phyloP scores from a whole-genome alignment of 23 tunicate genomes.

The Trididemnum clinides region DNA sequence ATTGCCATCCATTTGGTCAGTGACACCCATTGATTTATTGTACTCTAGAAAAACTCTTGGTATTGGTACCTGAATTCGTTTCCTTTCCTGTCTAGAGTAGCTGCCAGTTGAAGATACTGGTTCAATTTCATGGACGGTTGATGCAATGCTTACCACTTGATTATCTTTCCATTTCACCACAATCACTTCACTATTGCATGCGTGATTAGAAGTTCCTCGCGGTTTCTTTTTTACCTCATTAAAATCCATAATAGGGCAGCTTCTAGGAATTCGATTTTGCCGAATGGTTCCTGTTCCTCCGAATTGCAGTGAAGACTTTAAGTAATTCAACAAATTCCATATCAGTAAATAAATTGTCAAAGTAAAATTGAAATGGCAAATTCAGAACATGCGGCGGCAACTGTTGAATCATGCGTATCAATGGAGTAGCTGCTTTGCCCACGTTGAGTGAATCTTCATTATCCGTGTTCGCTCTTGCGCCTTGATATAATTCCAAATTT shows the following conservation, averaged over 20 bases:
- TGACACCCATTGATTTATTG: slow-evolving; percentile 12
- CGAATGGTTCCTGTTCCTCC: not conserved
- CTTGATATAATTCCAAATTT: not conserved
- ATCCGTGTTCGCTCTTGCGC: not conserved
- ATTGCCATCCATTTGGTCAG: slow-evolving; percentile 3
- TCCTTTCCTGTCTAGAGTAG: not conserved
- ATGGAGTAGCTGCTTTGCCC: not conserved
- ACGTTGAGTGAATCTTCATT: slow-evolving; percentile 3
- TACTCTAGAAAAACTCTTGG: not conserved
- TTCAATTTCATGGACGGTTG: not conserved
- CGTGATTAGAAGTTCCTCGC: not conserved
- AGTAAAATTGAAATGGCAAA: not conserved
- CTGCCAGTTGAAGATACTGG: not conserved
- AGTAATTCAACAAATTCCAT: not conserved
- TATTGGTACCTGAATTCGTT: not conserved
- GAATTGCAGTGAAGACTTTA: not conserved
- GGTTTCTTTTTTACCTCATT: not conserved
- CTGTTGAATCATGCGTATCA: not conserved
- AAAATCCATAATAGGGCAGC: not conserved
- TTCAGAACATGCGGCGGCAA: not conserved
- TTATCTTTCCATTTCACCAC: slow-evolving; percentile 13
- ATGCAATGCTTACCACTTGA: not conserved
- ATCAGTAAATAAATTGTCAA: slow-evolving; percentile 5
- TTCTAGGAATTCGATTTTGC: slow-evolving; percentile 1
- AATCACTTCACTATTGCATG: not conserved